Evolutionary conservation across 2,797 vertebrate genomes (phyloP).

Genomic region (Iguana delicatissima): DNA sequence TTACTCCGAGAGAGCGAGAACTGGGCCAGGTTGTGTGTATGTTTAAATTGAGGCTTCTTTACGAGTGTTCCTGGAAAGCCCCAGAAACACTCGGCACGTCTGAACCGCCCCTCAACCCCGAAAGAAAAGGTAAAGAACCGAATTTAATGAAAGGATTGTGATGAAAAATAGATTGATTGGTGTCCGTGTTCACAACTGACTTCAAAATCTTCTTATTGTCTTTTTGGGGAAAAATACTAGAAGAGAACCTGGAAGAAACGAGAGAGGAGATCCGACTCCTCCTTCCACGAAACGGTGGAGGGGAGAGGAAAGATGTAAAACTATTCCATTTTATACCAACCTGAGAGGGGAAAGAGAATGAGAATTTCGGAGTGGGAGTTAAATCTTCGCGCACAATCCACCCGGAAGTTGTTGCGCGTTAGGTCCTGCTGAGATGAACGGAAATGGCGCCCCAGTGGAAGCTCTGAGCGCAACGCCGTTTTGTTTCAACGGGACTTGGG

Average conservation of each 20-base stretch:
- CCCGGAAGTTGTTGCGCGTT: not conserved
- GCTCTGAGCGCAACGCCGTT: not conserved
- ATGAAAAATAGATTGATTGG: not conserved
- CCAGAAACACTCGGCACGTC: not conserved
- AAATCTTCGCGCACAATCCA: not conserved
- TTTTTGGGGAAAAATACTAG: not conserved
- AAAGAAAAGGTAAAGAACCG: not conserved
- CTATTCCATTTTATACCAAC: not conserved
- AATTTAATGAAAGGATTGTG: not conserved
- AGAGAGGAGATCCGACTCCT: not conserved
- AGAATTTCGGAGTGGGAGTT: no score
- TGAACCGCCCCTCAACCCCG: not conserved
- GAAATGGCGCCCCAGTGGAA: not conserved
- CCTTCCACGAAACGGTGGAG: not conserved
- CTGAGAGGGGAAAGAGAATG: no score
- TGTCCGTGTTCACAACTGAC: not conserved
- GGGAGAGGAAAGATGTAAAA: not conserved
- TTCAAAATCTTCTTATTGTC: no score
- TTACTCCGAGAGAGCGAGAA: not conserved
- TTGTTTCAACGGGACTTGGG: not conserved
- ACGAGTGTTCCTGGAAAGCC: not conserved
- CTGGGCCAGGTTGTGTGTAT: no score
- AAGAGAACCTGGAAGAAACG: not conserved
- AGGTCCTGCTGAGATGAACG: not conserved
- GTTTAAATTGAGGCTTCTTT: not conserved